Conservation (phyloP, 1,140 invertebrate genomes). For the Drosophila eugracilis region DNA sequence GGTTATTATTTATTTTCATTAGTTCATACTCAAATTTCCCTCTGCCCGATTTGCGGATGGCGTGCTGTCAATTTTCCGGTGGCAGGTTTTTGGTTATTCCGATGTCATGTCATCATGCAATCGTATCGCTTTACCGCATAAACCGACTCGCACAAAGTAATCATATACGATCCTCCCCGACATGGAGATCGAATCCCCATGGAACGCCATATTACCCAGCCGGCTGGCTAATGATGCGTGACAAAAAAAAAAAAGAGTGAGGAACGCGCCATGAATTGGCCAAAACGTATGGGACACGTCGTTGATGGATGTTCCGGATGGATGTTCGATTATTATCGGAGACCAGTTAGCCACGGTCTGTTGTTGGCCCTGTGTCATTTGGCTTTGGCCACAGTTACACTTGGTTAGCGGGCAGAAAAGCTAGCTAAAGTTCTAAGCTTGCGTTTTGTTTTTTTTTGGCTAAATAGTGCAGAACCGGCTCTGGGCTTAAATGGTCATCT, state of each 20-base stretch:
- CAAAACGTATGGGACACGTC: conserved; percentile 54
- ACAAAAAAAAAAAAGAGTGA: conserved; percentile 40
- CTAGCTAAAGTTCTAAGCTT: background rate
- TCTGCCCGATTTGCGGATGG: conserved; percentile 38
- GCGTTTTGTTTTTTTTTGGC: conserved; percentile 6
- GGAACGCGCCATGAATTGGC: conserved; percentile 51
- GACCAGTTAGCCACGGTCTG: conserved; percentile 57
- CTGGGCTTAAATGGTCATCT: conserved; percentile 14
- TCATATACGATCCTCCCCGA: conserved; percentile 22
- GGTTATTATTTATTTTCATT: conserved; percentile 57
- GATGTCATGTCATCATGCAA: conserved; percentile 79
- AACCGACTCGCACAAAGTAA: conserved; percentile 58
- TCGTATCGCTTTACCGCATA: conserved; percentile 78
- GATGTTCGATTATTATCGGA: conserved; percentile 39
- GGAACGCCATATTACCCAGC: conserved; percentile 22
- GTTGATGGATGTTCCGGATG: conserved; percentile 27
- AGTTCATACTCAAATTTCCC: conserved; percentile 56
- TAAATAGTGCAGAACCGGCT: conserved; percentile 45
- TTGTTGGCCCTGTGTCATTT: conserved; percentile 23
- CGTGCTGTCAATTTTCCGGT: conserved; percentile 78
- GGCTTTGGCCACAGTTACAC: conserved; percentile 33
- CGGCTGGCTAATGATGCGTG: conserved; percentile 66
- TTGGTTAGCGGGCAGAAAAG: conserved; percentile 10
- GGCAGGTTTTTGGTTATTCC: conserved; percentile 50
- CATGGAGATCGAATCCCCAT: conserved; percentile 21